A percentile compares a stretch with the other conserved stretches of the same genome.
phyloP scores from a whole-genome alignment of 2,888 invertebrate genomes.

The Apodemia zela region DNA sequence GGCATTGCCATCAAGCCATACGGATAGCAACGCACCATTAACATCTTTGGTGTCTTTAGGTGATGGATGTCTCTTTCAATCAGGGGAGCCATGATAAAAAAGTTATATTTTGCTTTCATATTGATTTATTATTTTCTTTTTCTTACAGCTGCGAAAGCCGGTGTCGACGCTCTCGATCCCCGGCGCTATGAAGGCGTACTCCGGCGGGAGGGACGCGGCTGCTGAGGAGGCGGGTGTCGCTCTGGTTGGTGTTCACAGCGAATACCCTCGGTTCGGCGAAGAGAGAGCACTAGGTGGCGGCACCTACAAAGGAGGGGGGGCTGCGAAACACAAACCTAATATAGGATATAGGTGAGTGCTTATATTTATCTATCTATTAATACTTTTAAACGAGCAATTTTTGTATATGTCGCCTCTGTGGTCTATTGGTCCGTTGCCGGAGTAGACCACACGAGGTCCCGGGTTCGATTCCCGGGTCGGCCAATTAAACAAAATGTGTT shows the following conservation, averaged over 20 bases:
- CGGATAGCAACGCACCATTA: too few species aligned
- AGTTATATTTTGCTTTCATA: not conserved
- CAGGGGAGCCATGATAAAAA: too few species aligned
- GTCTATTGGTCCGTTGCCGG: too few species aligned
- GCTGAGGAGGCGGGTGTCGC: slow-evolving; percentile 93
- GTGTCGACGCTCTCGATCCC: slow-evolving; percentile 98
- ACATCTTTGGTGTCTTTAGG: too few species aligned
- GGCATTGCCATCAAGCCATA: too few species aligned
- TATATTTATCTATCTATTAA: not conserved
- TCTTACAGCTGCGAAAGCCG: slow-evolving; percentile 95
- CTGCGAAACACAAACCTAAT: slow-evolving; percentile 94
- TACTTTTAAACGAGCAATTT: too few species aligned
- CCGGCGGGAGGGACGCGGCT: slow-evolving; percentile 81
- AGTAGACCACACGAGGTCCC: too few species aligned
- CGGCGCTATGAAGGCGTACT: slow-evolving; percentile 91
- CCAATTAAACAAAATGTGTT: too few species aligned
- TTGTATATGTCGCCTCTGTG: too few species aligned
- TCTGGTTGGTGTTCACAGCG: slow-evolving; percentile 93
- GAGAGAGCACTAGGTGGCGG: slow-evolving; percentile 89
- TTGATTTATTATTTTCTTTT: not conserved
- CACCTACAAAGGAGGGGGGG: slow-evolving; percentile 86
- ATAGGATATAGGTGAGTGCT: slow-evolving; percentile 88
- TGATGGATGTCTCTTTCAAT: too few species aligned
- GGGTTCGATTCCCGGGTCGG: too few species aligned
- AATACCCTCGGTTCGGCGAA: slow-evolving; percentile 94